Evolutionary conservation across 2,797 vertebrate genomes (phyloP).

Genomic region (Sebastes kiyomatsui): DNA sequence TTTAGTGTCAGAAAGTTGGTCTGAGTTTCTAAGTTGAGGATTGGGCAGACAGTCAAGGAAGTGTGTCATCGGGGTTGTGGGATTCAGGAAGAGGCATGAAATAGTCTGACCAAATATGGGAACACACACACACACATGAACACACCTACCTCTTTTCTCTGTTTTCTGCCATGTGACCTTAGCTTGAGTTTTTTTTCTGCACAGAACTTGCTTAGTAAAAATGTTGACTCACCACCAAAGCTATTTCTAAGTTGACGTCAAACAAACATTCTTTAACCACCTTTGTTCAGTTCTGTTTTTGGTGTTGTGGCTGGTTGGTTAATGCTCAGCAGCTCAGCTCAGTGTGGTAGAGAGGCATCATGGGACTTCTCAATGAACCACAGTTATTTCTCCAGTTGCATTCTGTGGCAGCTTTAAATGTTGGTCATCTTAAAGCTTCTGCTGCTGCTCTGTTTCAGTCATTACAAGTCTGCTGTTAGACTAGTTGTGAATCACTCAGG

Average conservation of each 20-base stretch:
- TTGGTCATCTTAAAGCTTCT: neutral
- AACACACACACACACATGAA: neutral
- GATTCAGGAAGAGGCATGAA: constrained; percentile 27
- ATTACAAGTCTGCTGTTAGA: constrained; percentile 9
- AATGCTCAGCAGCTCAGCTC: neutral
- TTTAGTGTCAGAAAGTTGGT: neutral
- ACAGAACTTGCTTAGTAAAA: constrained; percentile 7
- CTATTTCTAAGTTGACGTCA: neutral
- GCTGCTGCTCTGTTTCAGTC: constrained; percentile 12
- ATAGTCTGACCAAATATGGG: constrained; percentile 74
- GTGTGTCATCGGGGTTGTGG: constrained; percentile 41
- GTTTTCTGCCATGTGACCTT: neutral
- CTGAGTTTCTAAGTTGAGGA: neutral
- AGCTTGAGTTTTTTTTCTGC: neutral
- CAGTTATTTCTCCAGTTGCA: constrained; percentile 11
- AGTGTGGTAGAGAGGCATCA: neutral
- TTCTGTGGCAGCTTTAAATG: neutral
- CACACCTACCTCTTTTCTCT: neutral
- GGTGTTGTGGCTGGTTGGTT: neutral
- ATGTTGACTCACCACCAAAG: neutral
- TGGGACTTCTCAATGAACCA: neutral
- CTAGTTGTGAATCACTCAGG: neutral
- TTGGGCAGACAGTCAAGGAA: constrained; percentile 23
- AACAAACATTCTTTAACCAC: neutral
- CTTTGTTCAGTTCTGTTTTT: neutral